phyloP scores from a whole-genome alignment of 2,888 invertebrate genomes.

The Lymantria monacha region DNA sequence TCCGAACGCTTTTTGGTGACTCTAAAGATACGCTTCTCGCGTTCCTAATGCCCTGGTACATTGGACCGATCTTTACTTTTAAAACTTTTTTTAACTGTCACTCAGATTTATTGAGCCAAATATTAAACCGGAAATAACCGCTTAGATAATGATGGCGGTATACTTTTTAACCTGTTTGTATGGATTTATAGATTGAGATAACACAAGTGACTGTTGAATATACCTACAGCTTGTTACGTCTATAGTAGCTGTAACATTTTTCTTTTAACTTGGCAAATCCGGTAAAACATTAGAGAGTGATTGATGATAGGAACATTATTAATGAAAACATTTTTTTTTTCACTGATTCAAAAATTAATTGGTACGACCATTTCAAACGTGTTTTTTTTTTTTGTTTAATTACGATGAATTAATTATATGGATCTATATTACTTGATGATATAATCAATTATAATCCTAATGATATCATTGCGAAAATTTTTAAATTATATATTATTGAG shows the following conservation, averaged over 20 bases:
- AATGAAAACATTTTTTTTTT: too few species aligned
- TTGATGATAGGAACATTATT: too few species aligned
- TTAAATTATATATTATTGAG: too few species aligned
- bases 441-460: too few species aligned
- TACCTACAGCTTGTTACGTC: background rate
- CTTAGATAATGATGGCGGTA: conserved; percentile 19
- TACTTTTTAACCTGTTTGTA: conserved; percentile 12
- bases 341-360: too few species aligned
- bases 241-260: background rate
- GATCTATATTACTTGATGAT: too few species aligned
- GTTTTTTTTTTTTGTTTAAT: too few species aligned
- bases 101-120: conserved; percentile 30
- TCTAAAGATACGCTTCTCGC: conserved; percentile 30
- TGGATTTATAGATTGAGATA: conserved; percentile 21
- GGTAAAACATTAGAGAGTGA: too few species aligned
- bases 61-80: conserved; percentile 23
- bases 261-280: too few species aligned
- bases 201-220: conserved; percentile 1
- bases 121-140: conserved; percentile 34
- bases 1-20: conserved; percentile 25
- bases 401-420: too few species aligned
- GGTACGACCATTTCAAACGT: too few species aligned
- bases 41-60: conserved; percentile 23
- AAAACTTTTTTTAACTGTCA: conserved; percentile 5
- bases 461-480: too few species aligned